Evolutionary conservation across 2,888 invertebrate species (phyloP).

Genomic region (Macrophya annulata): DNA sequence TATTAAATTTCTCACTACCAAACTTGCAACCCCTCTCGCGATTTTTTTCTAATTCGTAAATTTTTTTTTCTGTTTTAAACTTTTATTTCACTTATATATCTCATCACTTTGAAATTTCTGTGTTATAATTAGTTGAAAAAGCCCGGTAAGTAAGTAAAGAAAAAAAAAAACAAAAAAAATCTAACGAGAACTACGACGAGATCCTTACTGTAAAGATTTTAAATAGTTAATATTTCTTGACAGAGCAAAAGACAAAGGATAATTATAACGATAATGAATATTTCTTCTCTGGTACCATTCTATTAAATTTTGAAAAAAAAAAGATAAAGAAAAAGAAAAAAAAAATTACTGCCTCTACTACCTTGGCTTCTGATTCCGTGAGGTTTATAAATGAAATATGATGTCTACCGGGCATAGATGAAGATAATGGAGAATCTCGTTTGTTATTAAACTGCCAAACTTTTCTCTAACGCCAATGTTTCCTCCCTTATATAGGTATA

Average conservation of each 20-base stretch:
- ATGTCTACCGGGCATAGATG: neutral
- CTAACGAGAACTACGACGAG: too few relatives aligned
- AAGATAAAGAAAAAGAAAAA: neutral
- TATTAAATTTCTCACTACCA: neutral
- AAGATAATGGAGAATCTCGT: conserved; percentile 2
- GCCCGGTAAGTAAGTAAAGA: too few relatives aligned
- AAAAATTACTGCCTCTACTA: neutral
- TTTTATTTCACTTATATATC: too few relatives aligned
- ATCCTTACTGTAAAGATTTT: neutral
- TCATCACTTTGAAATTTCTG: too few relatives aligned
- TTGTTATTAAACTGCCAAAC: conserved; percentile 7
- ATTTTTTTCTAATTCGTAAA: conserved; percentile 2
- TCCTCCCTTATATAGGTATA: too few relatives aligned
- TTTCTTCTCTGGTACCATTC: neutral
- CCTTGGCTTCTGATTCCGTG: neutral
- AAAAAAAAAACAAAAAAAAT: too few relatives aligned
- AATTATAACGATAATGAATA: neutral
- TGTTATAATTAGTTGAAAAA: too few relatives aligned
- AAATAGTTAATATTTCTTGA: neutral
- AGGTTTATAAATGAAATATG: neutral
- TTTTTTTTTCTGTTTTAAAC: neutral
- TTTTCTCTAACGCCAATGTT: neutral
- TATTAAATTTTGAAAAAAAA: neutral
- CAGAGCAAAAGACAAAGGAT: neutral
- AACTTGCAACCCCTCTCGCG: neutral